Conservation (phyloP, 2,888 invertebrate genomes). For the Eucera pruinosa region DNA sequence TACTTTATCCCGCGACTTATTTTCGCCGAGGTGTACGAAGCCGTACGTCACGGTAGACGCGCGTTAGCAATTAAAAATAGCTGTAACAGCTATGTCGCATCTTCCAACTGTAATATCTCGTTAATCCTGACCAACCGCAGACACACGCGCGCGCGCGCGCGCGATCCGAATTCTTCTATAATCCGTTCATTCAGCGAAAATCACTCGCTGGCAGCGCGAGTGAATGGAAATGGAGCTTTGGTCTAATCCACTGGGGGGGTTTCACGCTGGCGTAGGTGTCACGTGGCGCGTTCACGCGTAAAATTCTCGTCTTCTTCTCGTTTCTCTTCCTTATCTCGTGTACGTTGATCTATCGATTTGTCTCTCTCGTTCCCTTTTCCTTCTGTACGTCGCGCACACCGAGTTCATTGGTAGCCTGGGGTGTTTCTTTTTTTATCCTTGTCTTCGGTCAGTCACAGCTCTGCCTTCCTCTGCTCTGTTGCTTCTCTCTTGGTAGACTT, state of each 20-base stretch:
- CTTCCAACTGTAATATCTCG: constrained; percentile 20
- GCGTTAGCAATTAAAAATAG: constrained; percentile 49
- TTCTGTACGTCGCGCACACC: background rate
- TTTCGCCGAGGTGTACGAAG: constrained; percentile 24
- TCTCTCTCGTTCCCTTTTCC: background rate
- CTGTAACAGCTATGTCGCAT: constrained; percentile 36
- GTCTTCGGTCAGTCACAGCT: constrained; percentile 28
- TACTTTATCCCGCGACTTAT: constrained; percentile 8
- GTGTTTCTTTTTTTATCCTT: constrained; percentile 54
- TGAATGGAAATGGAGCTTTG: constrained; percentile 17
- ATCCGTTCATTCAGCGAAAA: constrained; percentile 36
- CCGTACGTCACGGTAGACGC: constrained; percentile 7
- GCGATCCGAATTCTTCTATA: constrained; percentile 19
- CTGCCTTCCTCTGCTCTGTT: background rate
- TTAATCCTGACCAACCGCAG: constrained; percentile 35
- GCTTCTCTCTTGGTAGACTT: constrained; percentile 21
- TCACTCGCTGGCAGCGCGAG: background rate
- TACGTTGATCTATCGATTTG: too few species aligned
- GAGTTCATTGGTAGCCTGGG: constrained; percentile 21
- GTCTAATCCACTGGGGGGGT: constrained; percentile 16
- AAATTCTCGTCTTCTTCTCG: background rate
- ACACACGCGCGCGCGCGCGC: too few species aligned
- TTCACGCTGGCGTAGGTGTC: constrained; percentile 20
- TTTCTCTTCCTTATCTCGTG: too few species aligned
- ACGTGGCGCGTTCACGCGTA: constrained; percentile 9